Evolutionary conservation across 2,888 invertebrate species (phyloP).

Genomic region (Eupithecia centaureata): DNA sequence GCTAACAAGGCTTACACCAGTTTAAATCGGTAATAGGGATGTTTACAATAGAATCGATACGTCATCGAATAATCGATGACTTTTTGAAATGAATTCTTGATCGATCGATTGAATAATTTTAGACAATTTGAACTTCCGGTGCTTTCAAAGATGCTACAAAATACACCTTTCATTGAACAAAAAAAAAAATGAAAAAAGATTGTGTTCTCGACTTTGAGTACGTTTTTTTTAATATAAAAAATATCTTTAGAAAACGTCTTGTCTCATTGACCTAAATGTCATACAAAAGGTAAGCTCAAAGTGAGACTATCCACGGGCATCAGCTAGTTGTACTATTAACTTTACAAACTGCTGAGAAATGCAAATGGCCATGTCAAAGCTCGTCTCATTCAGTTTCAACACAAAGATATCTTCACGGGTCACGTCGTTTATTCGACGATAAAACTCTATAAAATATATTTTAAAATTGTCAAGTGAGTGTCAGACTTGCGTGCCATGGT

Average conservation of each 20-base stretch:
- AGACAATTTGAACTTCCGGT: neutral
- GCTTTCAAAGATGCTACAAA: no score
- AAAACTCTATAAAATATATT: conserved; percentile 26
- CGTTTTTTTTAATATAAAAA: neutral
- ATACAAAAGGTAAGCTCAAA: neutral
- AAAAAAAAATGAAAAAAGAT: neutral
- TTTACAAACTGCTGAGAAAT: conserved; percentile 14
- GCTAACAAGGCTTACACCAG: conserved; percentile 8
- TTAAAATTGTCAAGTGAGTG: neutral
- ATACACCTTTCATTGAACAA: neutral
- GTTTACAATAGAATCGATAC: conserved; percentile 31
- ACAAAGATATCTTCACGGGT: conserved; percentile 18
- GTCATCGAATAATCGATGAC: conserved; percentile 34
- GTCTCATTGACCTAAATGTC: no score
- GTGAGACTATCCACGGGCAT: neutral
- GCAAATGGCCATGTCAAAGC: conserved; percentile 15
- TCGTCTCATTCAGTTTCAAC: conserved; percentile 15
- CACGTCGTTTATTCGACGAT: conserved; percentile 26
- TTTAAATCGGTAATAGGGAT: conserved; percentile 17
- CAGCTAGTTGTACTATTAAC: neutral
- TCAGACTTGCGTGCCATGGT: neutral
- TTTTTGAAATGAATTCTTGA: conserved; percentile 10
- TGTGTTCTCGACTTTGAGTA: neutral
- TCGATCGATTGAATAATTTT: conserved; percentile 3
- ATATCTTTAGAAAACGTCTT: no score